phyloP scores from a whole-genome alignment of 2,888 invertebrate species.

The Dasysyrphus albostriatus region DNA sequence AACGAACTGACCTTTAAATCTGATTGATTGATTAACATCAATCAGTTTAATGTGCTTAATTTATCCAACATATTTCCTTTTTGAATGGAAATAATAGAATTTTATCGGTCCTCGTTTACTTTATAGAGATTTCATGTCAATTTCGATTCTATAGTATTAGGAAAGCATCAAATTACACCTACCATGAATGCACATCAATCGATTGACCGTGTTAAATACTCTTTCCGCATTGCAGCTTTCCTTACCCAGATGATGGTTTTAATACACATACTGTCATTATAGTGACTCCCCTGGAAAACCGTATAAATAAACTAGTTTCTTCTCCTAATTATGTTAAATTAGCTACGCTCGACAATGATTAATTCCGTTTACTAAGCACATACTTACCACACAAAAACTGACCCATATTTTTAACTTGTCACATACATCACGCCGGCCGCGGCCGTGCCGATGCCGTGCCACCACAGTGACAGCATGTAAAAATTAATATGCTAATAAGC shows the following conservation, averaged over 20 bases:
- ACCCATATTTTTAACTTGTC: slow-evolving; percentile 60
- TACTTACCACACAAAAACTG: slow-evolving; percentile 27
- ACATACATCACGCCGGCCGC: slow-evolving; percentile 16
- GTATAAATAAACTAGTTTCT: slow-evolving; percentile 24
- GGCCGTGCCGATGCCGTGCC: background rate
- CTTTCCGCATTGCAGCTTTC: background rate
- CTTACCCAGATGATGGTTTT: background rate
- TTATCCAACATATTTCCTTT: background rate
- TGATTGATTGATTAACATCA: slow-evolving; percentile 1
- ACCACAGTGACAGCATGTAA: slow-evolving; percentile 38
- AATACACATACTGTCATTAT: background rate
- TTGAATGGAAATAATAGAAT: background rate
- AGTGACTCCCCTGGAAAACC: slow-evolving; percentile 14
- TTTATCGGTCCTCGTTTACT: background rate
- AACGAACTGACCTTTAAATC: background rate
- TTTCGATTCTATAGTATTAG: background rate
- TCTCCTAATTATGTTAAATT: slow-evolving; percentile 50
- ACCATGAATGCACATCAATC: background rate
- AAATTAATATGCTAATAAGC: slow-evolving; percentile 66
- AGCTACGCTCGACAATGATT: slow-evolving; percentile 47
- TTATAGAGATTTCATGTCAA: background rate
- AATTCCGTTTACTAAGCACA: slow-evolving; percentile 35
- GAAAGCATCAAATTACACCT: background rate
- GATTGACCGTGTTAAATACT: background rate
- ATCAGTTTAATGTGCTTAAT: background rate